These are phyloP conservation scores for Plumapathes pennacea DNA, from an alignment of 92 coral and sea anemone genomes.

Conservation along the genomic window DNA sequence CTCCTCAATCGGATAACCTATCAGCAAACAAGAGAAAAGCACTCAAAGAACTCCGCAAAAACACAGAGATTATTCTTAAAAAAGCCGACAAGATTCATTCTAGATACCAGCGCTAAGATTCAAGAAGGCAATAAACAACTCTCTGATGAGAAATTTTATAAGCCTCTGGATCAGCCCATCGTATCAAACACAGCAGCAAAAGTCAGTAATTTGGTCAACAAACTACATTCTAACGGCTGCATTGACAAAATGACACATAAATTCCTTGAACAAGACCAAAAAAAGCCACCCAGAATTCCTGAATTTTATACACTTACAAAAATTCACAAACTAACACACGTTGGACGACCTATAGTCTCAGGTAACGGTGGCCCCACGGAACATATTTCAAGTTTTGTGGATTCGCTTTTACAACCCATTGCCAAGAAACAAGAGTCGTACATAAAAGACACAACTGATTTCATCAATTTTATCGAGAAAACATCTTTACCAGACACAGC, in stretches of 20 bases:
- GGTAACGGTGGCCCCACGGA: slow-evolving; percentile 24
- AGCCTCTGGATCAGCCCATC: slow-evolving; percentile 27
- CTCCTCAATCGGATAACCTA: slow-evolving; percentile 8
- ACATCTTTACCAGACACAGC: slow-evolving; percentile 12
- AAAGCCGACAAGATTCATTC: slow-evolving; percentile 45
- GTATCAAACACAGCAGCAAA: slow-evolving; percentile 27
- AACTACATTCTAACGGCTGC: slow-evolving; percentile 10
- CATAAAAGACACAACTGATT: slow-evolving; percentile 29
- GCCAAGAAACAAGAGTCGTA: slow-evolving; percentile 42
- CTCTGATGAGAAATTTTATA: slow-evolving; percentile 15
- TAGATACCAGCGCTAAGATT: too few relatives aligned
- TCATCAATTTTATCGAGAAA: slow-evolving; percentile 22
- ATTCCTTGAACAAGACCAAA: slow-evolving; percentile 16
- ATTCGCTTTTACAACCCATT: slow-evolving; percentile 43
- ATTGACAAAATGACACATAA: slow-evolving; percentile 23
- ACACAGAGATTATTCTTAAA: slow-evolving; percentile 5
- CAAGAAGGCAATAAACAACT: slow-evolving; percentile 12
- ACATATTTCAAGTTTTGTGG: slow-evolving; percentile 33
- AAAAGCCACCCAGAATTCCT: slow-evolving; percentile 27
- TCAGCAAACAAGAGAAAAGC: slow-evolving; percentile 22
- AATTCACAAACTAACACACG: slow-evolving; percentile 39
- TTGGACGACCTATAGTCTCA: slow-evolving; percentile 22
- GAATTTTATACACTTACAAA: slow-evolving; percentile 56
- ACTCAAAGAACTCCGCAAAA: slow-evolving; percentile 9
- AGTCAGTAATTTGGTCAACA: slow-evolving; percentile 9